A percentile compares a stretch with the other conserved stretches of the same genome.
Evolutionary conservation across 1,140 invertebrate genomes (phyloP).

Genomic region (Choristoneura fumiferana): DNA sequence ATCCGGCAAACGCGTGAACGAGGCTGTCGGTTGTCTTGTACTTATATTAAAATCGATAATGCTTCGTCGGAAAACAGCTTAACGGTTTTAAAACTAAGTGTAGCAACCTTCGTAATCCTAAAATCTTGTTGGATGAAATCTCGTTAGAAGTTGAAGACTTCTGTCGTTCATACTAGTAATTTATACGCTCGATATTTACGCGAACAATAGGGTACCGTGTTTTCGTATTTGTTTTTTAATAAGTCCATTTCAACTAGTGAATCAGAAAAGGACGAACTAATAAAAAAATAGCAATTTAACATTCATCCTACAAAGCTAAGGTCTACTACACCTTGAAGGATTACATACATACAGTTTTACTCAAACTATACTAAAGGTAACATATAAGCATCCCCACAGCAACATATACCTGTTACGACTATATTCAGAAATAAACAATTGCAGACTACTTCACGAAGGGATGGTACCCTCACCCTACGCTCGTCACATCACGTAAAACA

Average conservation of each 20-base stretch:
- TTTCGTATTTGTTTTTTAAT: no score
- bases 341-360: no score
- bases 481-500: constrained; percentile 46
- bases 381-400: background rate
- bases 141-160: constrained; percentile 1
- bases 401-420: background rate
- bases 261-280: no score
- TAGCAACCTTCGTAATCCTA: constrained; percentile 8
- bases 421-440: constrained; percentile 34
- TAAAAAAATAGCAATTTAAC: no score
- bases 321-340: no score
- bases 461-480: constrained; percentile 29
- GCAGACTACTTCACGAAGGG: constrained; percentile 36
- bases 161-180: background rate
- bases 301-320: no score
- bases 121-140: constrained; percentile 12
- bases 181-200: background rate
- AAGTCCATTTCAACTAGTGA: no score
- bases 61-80: constrained; percentile 24
- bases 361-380: no score
- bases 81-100: constrained; percentile 25
- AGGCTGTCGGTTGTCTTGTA: constrained; percentile 21
- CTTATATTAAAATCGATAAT: constrained; percentile 39
- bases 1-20: constrained; percentile 31
- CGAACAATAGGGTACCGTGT: no score